phyloP scores from a whole-genome alignment of 2,888 invertebrate species.

The Coenonympha arcania region DNA sequence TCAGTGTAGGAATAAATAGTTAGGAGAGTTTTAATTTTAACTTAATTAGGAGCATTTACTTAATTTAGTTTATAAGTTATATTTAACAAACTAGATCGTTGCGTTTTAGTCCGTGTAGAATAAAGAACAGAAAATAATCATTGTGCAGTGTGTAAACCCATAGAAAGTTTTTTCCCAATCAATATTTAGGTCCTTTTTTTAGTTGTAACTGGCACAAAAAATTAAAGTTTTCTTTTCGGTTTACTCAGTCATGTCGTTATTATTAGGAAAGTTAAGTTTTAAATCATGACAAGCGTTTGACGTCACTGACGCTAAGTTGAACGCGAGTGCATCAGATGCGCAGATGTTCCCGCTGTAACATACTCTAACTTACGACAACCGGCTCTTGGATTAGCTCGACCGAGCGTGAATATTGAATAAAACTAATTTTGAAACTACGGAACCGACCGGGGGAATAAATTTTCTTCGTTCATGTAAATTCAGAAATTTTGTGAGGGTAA shows the following conservation, averaged over 20 bases:
- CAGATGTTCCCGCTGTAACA: neutral
- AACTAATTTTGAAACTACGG: neutral
- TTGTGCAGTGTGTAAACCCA: too few species aligned
- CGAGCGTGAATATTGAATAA: constrained; percentile 4
- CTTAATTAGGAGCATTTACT: constrained; percentile 1
- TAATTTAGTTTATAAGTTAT: neutral
- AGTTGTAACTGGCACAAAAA: too few species aligned
- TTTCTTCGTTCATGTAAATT: neutral
- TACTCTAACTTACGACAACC: neutral
- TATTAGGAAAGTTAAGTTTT: too few species aligned
- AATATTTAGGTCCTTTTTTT: too few species aligned
- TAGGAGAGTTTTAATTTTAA: neutral
- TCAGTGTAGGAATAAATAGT: constrained; percentile 1
- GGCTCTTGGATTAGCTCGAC: neutral
- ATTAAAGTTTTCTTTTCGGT: too few species aligned
- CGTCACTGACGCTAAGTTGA: constrained; percentile 2
- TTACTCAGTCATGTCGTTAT: too few species aligned
- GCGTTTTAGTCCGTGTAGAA: too few species aligned
- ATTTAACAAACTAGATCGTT: neutral
- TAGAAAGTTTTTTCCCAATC: too few species aligned
- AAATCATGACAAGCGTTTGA: neutral
- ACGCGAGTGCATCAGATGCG: neutral
- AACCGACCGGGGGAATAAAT: neutral
- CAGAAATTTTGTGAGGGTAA: neutral
- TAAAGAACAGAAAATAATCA: too few species aligned